A percentile compares a stretch with the other conserved stretches of the same genome.
These are phyloP conservation scores for Maccullochella peelii DNA, from an alignment of 2,113 vertebrate genomes.

Conservation along the genomic window DNA sequence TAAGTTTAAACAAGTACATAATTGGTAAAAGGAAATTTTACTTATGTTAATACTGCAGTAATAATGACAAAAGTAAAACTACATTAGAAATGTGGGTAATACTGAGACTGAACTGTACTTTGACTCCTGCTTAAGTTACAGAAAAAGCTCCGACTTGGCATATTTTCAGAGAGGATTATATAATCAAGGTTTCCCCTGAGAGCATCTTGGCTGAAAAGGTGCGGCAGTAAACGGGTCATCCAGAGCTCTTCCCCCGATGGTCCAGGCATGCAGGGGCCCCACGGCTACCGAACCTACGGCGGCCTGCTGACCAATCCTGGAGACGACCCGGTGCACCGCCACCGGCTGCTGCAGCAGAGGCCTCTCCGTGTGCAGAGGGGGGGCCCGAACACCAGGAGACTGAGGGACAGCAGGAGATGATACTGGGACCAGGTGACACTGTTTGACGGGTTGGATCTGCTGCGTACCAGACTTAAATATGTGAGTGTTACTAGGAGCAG, in stretches of 20 bases:
- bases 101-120: conserved; percentile 35
- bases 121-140: conserved; percentile 19
- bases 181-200: conserved; percentile 79
- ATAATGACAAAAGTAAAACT: conserved; percentile 1
- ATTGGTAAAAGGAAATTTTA: background rate
- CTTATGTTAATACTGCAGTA: conserved; percentile 35
- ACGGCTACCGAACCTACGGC: conserved; percentile 90
- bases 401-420: conserved; percentile 57
- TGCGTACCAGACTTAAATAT: background rate
- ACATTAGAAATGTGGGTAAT: conserved; percentile 7
- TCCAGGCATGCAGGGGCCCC: conserved; percentile 90
- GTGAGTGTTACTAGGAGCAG: background rate
- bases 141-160: conserved; percentile 21
- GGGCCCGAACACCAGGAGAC: conserved; percentile 73
- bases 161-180: background rate
- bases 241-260: conserved; percentile 83
- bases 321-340: conserved; percentile 92
- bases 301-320: conserved; percentile 88
- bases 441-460: conserved; percentile 20
- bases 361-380: conserved; percentile 80
- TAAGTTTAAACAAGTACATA: conserved; percentile 11
- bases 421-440: conserved; percentile 54
- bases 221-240: conserved; percentile 89
- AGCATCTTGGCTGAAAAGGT: conserved; percentile 89
- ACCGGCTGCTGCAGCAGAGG: conserved; percentile 88